Conservation (phyloP, 2,888 invertebrate species). For the Eupithecia abbreviata region DNA sequence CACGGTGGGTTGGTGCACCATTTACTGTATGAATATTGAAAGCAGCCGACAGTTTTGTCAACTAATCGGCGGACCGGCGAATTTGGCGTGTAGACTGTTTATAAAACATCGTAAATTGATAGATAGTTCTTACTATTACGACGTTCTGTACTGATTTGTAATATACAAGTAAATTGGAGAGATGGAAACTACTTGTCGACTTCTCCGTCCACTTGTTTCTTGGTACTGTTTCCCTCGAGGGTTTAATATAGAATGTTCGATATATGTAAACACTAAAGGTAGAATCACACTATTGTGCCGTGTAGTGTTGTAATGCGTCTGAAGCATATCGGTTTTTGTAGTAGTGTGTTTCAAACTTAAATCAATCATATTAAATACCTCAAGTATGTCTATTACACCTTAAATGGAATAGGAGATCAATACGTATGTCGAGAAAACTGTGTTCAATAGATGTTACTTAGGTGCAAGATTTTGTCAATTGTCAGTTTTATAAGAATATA, state of each 20-base stretch:
- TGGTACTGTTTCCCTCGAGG: neutral
- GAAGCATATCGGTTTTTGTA: neutral
- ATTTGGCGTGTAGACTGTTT: neutral
- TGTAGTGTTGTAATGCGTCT: neutral
- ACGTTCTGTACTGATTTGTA: neutral
- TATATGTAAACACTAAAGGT: neutral
- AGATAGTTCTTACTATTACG: neutral
- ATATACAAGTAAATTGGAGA: neutral
- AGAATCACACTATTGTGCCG: neutral
- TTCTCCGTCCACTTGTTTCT: slow-evolving; percentile 3
- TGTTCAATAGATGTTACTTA: slow-evolving; percentile 17
- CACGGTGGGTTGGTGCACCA: neutral
- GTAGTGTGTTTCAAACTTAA: neutral
- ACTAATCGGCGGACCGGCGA: neutral
- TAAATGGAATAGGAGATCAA: neutral
- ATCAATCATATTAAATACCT: neutral
- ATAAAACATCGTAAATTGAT: neutral
- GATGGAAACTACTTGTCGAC: neutral
- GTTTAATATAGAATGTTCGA: neutral
- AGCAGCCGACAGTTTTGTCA: neutral
- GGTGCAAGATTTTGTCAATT: neutral
- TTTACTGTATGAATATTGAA: neutral
- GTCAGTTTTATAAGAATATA: neutral
- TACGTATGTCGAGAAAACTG: slow-evolving; percentile 5
- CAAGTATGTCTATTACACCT: neutral